Percentiles rank a stretch among this genome's conserved stretches.
phyloP scores from a whole-genome alignment of 2,888 invertebrate genomes.

The Ptycholaimellus sp. region DNA sequence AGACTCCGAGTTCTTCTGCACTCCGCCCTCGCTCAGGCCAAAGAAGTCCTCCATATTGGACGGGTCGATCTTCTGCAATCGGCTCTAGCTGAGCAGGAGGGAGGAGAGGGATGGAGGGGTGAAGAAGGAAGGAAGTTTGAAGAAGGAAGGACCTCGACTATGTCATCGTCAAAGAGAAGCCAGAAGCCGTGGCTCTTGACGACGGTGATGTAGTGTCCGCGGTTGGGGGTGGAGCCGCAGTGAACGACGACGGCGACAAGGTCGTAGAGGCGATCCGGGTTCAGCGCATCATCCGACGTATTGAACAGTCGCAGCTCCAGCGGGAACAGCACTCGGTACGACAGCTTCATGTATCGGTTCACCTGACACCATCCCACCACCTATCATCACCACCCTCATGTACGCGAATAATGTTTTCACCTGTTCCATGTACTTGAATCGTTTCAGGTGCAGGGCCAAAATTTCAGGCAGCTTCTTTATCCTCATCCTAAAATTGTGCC shows the following conservation, averaged over 20 bases:
- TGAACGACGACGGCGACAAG: constrained; percentile 96
- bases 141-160: constrained; percentile 63
- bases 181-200: constrained; percentile 98
- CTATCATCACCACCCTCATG: too few relatives aligned
- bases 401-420: too few relatives aligned
- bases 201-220: constrained; percentile 97
- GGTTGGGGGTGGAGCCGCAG: constrained; percentile 94
- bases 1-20: constrained; percentile 95
- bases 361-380: too few relatives aligned
- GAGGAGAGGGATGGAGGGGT: background rate
- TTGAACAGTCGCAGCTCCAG: constrained; percentile 86
- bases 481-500: constrained; percentile 57
- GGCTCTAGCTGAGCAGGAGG: background rate
- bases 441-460: constrained; percentile 80
- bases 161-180: constrained; percentile 97
- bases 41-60: constrained; percentile 98
- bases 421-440: constrained; percentile 59
- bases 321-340: constrained; percentile 94
- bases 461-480: constrained; percentile 95
- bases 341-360: constrained; percentile 92
- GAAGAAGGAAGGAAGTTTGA: background rate
- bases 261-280: constrained; percentile 91
- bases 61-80: constrained; percentile 79
- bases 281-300: constrained; percentile 91
- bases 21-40: constrained; percentile 49